These are phyloP conservation scores for Cheilosia pagana DNA, from an alignment of 2,888 invertebrate genomes.

Conservation along the genomic window DNA sequence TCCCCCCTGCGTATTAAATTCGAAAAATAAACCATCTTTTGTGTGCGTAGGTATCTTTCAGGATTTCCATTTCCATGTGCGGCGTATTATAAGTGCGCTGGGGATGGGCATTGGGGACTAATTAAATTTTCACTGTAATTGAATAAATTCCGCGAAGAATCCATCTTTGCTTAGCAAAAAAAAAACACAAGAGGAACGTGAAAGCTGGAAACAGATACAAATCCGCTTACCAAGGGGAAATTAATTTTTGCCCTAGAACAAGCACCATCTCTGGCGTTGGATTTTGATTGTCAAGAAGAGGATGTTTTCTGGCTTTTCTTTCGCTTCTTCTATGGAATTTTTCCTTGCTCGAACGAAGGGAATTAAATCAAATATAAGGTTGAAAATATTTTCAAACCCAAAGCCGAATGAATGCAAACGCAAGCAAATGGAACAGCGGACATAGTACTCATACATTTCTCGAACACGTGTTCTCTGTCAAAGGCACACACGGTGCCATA, in stretches of 20 bases:
- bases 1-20: conserved; percentile 54
- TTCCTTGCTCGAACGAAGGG: neutral
- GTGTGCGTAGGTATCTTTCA: conserved; percentile 17
- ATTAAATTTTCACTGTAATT: conserved; percentile 71
- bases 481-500: conserved; percentile 53
- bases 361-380: neutral
- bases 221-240: conserved; percentile 66
- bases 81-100: conserved; percentile 15
- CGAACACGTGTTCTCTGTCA: conserved; percentile 60
- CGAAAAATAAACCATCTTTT: conserved; percentile 62
- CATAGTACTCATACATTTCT: neutral
- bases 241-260: conserved; percentile 51
- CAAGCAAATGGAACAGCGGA: neutral
- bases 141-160: conserved; percentile 65
- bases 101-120: conserved; percentile 37
- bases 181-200: neutral
- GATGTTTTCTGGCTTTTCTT: neutral
- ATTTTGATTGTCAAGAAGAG: neutral
- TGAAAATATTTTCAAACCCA: neutral
- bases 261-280: neutral
- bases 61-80: conserved; percentile 46
- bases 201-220: conserved; percentile 52
- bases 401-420: neutral
- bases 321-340: conserved; percentile 1
- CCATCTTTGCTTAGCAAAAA: neutral